These are phyloP conservation scores for Leptopilina drosophilae DNA, from an alignment of 2,888 invertebrate species.

Conservation along the genomic window DNA sequence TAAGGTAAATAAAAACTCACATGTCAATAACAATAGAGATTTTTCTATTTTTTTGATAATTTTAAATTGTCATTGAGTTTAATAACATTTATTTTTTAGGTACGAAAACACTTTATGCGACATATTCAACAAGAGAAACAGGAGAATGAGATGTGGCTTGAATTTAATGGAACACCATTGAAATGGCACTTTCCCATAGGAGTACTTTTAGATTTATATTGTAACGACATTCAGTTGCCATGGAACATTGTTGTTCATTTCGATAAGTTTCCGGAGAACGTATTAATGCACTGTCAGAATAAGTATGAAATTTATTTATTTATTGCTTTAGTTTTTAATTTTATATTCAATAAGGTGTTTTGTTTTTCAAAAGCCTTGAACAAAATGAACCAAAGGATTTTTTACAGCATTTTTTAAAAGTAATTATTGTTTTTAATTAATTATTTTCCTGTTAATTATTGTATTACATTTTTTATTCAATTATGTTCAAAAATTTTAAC, in stretches of 20 bases:
- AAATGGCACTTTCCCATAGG: conserved; percentile 92
- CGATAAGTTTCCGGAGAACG: conserved; percentile 93
- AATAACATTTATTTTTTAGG: conserved; percentile 77
- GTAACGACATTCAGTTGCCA: conserved; percentile 87
- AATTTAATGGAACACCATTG: conserved; percentile 92
- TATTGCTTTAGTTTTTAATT: neutral
- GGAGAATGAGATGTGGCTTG: conserved; percentile 95
- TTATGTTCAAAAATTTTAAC: too few relatives aligned
- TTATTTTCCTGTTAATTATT: too few relatives aligned
- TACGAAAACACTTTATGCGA: conserved; percentile 91
- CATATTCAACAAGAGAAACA: conserved; percentile 87
- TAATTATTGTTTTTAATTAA: too few relatives aligned
- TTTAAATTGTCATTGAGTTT: neutral
- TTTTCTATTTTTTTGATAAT: neutral
- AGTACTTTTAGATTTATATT: conserved; percentile 92
- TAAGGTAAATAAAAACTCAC: conserved; percentile 81
- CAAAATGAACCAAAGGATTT: too few relatives aligned
- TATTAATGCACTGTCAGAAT: conserved; percentile 90
- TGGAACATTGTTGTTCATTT: conserved; percentile 97
- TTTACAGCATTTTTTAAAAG: too few relatives aligned
- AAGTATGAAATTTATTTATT: conserved; percentile 79
- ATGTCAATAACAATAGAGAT: neutral
- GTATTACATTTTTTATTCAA: too few relatives aligned
- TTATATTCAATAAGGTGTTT: too few relatives aligned
- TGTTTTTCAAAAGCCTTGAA: too few relatives aligned